phyloP scores from a whole-genome alignment of 2,113 vertebrate species.

The Perccottus glenii region DNA sequence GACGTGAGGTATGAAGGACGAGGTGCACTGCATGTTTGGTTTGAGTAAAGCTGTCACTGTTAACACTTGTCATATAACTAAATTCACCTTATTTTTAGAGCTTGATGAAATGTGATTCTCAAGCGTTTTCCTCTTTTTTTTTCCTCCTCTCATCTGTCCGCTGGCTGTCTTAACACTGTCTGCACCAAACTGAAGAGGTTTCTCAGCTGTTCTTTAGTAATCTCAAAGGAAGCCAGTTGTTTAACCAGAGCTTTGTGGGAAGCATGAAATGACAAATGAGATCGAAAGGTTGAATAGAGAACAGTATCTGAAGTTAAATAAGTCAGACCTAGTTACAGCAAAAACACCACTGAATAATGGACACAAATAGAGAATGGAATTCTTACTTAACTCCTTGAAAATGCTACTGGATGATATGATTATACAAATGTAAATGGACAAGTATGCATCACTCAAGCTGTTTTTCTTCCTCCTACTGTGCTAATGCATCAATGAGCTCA shows the following conservation, averaged over 20 bases:
- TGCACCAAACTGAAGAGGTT: slow-evolving; percentile 32
- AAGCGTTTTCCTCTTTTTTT: slow-evolving; percentile 16
- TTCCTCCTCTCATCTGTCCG: slow-evolving; percentile 28
- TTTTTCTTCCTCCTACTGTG: background rate
- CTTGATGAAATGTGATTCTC: slow-evolving; percentile 20
- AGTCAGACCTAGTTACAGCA: background rate
- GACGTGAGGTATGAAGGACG: slow-evolving; percentile 45
- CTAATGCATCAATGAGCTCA: slow-evolving; percentile 51
- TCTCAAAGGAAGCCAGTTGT: slow-evolving; percentile 63
- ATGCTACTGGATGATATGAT: background rate
- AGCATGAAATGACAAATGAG: slow-evolving; percentile 33
- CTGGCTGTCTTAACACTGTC: slow-evolving; percentile 13
- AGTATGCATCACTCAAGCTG: slow-evolving; percentile 7
- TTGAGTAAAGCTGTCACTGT: slow-evolving; percentile 20
- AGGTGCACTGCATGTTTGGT: slow-evolving; percentile 26
- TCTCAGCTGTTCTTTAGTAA: slow-evolving; percentile 66
- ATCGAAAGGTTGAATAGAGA: background rate
- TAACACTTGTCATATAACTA: slow-evolving; percentile 17
- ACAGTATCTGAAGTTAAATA: slow-evolving; percentile 16
- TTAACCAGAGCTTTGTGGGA: slow-evolving; percentile 38
- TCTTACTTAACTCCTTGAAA: background rate
- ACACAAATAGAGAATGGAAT: too few relatives aligned
- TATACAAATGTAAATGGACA: background rate
- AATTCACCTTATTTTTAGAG: slow-evolving; percentile 32
- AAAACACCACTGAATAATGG: background rate